phyloP scores from a whole-genome alignment of 1,140 invertebrate genomes.

The Venturia canescens region DNA sequence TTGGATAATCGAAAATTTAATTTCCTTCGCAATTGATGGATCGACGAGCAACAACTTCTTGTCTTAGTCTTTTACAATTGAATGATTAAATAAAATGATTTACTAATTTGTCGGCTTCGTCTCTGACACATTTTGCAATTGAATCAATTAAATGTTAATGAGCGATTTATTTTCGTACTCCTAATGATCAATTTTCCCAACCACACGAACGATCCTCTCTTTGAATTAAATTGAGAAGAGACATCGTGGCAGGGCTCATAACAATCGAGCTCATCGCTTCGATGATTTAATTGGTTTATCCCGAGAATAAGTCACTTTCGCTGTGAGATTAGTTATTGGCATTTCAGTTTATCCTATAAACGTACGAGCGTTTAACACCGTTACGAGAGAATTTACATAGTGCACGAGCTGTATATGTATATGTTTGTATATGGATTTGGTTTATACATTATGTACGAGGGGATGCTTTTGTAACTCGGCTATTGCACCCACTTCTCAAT shows the following conservation, averaged over 20 bases:
- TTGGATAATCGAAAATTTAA: too few relatives aligned
- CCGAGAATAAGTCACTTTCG: conserved; percentile 3
- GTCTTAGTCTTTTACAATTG: neutral
- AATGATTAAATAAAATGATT: too few relatives aligned
- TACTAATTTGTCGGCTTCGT: too few relatives aligned
- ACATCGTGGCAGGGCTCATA: neutral
- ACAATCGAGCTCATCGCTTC: neutral
- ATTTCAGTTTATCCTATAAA: neutral
- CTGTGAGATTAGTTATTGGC: conserved; percentile 11
- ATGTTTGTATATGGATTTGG: neutral
- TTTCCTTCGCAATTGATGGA: too few relatives aligned
- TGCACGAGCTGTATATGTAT: neutral
- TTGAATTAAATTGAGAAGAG: too few relatives aligned
- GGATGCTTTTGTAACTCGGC: neutral
- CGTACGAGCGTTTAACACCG: neutral
- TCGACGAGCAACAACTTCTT: too few relatives aligned
- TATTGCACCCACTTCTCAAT: too few relatives aligned
- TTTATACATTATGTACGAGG: neutral
- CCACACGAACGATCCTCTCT: too few relatives aligned
- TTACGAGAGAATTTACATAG: conserved; percentile 11
- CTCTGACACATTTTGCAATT: too few relatives aligned
- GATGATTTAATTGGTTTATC: conserved; percentile 9
- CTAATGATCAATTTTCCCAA: too few relatives aligned
- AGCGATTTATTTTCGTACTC: too few relatives aligned
- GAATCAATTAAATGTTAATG: too few relatives aligned